phyloP scores from a whole-genome alignment of 2,888 invertebrate species.

The Polydesmus complanatus region DNA sequence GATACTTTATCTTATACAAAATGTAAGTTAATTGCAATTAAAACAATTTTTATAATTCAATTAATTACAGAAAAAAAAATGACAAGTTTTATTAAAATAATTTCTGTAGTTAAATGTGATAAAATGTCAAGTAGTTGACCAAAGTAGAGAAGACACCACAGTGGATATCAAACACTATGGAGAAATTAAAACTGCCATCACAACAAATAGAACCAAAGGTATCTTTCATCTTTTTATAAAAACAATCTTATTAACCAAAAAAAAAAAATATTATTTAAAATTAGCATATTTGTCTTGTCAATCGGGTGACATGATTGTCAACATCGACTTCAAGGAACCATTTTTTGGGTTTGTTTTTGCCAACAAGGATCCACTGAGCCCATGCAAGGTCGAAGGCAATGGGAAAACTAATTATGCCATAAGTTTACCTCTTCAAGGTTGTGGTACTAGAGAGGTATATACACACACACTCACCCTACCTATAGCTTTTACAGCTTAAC shows the following conservation, averaged over 20 bases:
- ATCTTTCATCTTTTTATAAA: neutral
- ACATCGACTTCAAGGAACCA: slow-evolving; percentile 76
- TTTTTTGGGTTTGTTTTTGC: slow-evolving; percentile 86
- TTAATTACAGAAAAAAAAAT: too few species aligned
- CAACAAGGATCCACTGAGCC: slow-evolving; percentile 77
- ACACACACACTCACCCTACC: too few species aligned
- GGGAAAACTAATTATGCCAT: slow-evolving; percentile 65
- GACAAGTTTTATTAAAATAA: too few species aligned
- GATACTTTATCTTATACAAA: too few species aligned
- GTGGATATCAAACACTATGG: slow-evolving; percentile 16
- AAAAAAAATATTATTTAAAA: neutral
- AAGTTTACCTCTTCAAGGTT: slow-evolving; percentile 65
- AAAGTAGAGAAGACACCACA: slow-evolving; percentile 13
- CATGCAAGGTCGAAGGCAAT: slow-evolving; percentile 71
- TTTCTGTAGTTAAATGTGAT: too few species aligned
- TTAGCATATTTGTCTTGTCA: slow-evolving; percentile 43
- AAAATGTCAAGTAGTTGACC: slow-evolving; percentile 7
- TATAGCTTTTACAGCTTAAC: too few species aligned
- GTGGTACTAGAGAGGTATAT: slow-evolving; percentile 64
- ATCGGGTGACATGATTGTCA: slow-evolving; percentile 78
- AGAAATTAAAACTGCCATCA: slow-evolving; percentile 18
- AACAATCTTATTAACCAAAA: neutral
- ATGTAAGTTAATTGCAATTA: too few species aligned
- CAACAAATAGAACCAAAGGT: slow-evolving; percentile 18
- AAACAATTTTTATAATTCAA: too few species aligned